These are phyloP conservation scores for Festucalex cinctus DNA, from an alignment of 2,113 vertebrate species.

Conservation along the genomic window DNA sequence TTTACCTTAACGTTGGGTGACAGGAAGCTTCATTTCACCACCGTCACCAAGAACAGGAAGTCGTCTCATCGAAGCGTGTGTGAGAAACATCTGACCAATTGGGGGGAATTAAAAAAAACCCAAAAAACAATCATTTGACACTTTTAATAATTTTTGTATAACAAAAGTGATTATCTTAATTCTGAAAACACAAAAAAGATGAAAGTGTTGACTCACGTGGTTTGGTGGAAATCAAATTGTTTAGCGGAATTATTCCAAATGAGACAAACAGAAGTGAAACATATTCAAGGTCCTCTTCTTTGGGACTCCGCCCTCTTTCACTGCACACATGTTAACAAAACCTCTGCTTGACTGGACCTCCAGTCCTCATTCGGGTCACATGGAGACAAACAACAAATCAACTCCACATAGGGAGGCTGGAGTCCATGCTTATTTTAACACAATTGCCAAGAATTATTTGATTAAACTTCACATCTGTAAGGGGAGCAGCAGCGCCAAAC, in stretches of 20 bases:
- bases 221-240: not conserved
- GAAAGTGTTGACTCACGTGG: not conserved
- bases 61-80: constrained; percentile 23
- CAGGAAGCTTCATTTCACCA: constrained; percentile 63
- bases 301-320: constrained; percentile 27
- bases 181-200: not conserved
- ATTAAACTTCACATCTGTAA: no score
- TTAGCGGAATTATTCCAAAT: constrained; percentile 2
- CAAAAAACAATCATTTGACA: no score
- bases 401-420: no score
- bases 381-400: no score
- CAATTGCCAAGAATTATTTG: no score
- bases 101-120: not conserved
- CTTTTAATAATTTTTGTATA: not conserved
- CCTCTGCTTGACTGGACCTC: not conserved
- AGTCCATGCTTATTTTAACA: no score
- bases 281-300: constrained; percentile 19
- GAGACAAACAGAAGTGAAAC: constrained; percentile 25
- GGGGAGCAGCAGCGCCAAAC: no score
- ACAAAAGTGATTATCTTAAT: not conserved
- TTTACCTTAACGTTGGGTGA: constrained; percentile 68
- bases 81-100: constrained; percentile 22
- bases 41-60: constrained; percentile 67
- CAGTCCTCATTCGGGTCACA: no score
- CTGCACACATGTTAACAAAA: not conserved